A percentile compares a stretch with the other conserved stretches of the same genome.
phyloP scores from a whole-genome alignment of 2,797 vertebrate genomes.

The Sebastes ruberrimus region DNA sequence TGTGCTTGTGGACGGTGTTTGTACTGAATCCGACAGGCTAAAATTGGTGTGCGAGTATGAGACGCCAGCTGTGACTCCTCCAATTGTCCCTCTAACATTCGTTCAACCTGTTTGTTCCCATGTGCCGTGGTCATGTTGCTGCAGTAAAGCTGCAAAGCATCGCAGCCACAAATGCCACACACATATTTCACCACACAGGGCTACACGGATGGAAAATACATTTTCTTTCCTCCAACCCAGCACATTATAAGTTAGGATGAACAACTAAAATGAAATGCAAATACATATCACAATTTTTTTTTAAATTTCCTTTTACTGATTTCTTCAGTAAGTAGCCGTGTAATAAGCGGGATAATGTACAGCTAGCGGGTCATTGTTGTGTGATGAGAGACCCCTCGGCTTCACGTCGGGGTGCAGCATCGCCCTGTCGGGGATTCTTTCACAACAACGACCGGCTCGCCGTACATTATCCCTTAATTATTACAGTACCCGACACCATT shows the following conservation, averaged over 20 bases:
- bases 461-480: no score
- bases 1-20: constrained; percentile 25
- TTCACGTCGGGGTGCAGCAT: no score
- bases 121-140: neutral
- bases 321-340: no score
- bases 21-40: constrained; percentile 29
- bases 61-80: constrained; percentile 39
- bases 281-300: no score
- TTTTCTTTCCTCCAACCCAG: neutral
- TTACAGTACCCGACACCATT: no score
- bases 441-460: no score
- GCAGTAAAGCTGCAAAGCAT: neutral
- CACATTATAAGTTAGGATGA: neutral
- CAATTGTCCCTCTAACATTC: neutral
- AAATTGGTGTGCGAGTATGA: constrained; percentile 22
- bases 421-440: no score
- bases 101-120: constrained; percentile 15
- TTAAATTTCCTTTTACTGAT: no score
- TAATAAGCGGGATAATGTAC: no score
- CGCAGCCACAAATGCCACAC: neutral
- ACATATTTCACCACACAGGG: neutral
- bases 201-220: neutral
- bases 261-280: neutral
- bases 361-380: no score
- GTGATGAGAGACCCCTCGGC: no score